Evolutionary conservation across 2,797 vertebrate species (phyloP), one percentile per base, ranked within the genome.

Genomic region (Tiaroga cobitis): DNA sequence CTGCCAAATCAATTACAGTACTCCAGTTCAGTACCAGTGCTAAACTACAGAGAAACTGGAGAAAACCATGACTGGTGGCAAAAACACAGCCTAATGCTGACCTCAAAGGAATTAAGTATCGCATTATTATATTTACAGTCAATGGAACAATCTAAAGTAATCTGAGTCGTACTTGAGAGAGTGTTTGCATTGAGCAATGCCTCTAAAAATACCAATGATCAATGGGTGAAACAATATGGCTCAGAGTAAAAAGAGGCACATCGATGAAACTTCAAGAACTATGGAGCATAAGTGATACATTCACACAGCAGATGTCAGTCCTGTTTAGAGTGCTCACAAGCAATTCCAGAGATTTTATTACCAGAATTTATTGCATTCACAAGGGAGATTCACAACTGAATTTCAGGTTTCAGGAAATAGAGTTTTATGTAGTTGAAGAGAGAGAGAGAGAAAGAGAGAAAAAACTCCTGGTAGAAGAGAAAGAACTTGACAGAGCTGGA

Each of bases 141-240:
- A 29, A 10, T 59, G 56, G 56, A 86, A 54, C 9, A 29, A 49
- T 49, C 21, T 24, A 69, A 80, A 34, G 29, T 59, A 32, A 84
- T 86, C 65, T 56, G 26, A 39, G 46, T n/a, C 26, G 19, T 51
- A 39, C 37, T 61, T 54, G 6, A 78, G 26, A 29, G 39, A 83
- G 19, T 67, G 51, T 68, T 73, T 56, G n/a, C 78, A 79, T 74
- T 84, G 69, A 82, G 74, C 69, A 75, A 51, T 67, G 46, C 11
- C 8, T 83, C 72, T 54, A 83, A 86, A 88, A 70, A 81, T 84
- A 56, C 37, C 54, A 56, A 34, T 26, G 65, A 81, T 88, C 73
- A 61, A 63, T 84, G 61, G 39, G 77, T 43, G 37, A 85, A 63
- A 54, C 70, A 34, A 73, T 51, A 73, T 32, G 15, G 4, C 65